Percentiles rank a stretch among this genome's conserved stretches.
phyloP scores from a whole-genome alignment of 2,113 vertebrate genomes.

The Aegotheles bennettii region DNA sequence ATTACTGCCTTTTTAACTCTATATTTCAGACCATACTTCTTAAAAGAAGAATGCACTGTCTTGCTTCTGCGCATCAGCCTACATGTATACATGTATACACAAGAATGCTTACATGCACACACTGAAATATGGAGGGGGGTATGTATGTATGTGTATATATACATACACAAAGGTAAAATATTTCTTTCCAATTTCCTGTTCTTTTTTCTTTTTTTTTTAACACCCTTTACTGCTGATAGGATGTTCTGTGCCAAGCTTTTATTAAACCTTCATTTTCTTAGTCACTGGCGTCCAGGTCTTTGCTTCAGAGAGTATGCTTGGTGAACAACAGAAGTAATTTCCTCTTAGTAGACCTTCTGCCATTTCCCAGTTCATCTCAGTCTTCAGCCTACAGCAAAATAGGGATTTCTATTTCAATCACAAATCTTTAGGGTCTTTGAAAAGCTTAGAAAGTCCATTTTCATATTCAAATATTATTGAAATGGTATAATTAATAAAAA shows the following conservation, averaged over 20 bases:
- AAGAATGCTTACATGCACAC: rapidly evolving
- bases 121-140: background rate
- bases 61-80: background rate
- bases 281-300: background rate
- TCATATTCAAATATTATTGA: background rate
- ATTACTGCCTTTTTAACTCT: background rate
- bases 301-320: background rate
- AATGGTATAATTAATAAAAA: background rate
- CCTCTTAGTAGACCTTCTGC: background rate
- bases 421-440: background rate
- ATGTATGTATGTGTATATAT: background rate
- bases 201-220: background rate
- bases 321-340: background rate
- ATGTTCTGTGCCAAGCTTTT: background rate
- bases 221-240: background rate
- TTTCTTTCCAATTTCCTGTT: background rate
- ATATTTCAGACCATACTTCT: background rate
- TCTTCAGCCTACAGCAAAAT: background rate
- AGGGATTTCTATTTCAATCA: background rate
- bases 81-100: background rate
- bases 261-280: background rate
- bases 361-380: background rate
- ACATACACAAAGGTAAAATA: background rate
- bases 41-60: background rate
- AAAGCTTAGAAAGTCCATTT: background rate